A percentile compares a stretch with the other conserved stretches of the same genome.
Conservation (phyloP, 1,140 invertebrate species). For the Venturia canescens region DNA sequence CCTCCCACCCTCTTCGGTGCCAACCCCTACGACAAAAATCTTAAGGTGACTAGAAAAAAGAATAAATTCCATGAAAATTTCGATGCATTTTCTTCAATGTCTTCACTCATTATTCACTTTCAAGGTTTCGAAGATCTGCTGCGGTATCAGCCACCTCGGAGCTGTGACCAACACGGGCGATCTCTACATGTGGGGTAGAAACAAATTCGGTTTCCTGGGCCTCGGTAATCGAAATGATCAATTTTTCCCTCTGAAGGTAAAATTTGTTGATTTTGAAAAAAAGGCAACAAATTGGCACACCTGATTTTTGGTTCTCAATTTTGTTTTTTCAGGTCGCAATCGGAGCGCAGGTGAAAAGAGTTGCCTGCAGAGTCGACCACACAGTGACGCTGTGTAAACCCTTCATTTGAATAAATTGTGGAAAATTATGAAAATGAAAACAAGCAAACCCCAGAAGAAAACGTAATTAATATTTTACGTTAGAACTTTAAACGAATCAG, state of each 20-base stretch:
- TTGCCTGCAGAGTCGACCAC: slow-evolving; percentile 91
- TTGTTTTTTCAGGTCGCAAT: slow-evolving; percentile 80
- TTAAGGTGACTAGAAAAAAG: slow-evolving; percentile 74
- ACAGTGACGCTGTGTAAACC: slow-evolving; percentile 86
- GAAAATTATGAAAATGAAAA: too few species aligned
- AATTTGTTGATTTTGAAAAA: slow-evolving; percentile 43
- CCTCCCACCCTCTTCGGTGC: slow-evolving; percentile 89
- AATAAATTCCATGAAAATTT: too few species aligned
- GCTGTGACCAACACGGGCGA: slow-evolving; percentile 89
- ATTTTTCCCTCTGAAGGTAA: slow-evolving; percentile 91
- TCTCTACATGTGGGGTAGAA: slow-evolving; percentile 94
- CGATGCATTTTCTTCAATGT: too few species aligned
- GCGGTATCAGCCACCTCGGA: slow-evolving; percentile 88
- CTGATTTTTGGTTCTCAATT: slow-evolving; percentile 28
- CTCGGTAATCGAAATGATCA: slow-evolving; percentile 88
- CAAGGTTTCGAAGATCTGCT: slow-evolving; percentile 79
- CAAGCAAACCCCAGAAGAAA: background rate
- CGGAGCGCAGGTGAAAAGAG: slow-evolving; percentile 84
- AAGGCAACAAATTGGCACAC: background rate
- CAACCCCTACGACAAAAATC: slow-evolving; percentile 87
- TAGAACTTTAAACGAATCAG: too few species aligned
- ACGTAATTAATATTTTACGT: background rate
- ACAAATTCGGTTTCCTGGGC: slow-evolving; percentile 89
- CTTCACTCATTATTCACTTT: background rate
- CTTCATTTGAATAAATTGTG: slow-evolving; percentile 77